Evolutionary conservation across 2,113 vertebrate species (phyloP), one percentile per base, ranked within the genome.

Genomic region (Nestor notabilis): DNA sequence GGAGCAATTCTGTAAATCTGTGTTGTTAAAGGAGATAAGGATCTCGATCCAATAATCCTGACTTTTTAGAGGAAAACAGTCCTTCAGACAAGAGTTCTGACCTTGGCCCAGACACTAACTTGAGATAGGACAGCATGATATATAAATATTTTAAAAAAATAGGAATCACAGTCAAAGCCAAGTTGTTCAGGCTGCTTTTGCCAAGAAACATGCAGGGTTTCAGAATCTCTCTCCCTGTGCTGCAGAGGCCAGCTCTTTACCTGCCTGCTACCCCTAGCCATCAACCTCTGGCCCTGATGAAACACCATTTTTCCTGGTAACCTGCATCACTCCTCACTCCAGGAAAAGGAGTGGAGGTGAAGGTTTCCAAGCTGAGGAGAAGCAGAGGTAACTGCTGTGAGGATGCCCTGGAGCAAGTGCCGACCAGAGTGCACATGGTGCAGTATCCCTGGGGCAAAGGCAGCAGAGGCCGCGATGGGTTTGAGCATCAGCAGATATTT

Each of bases 61-160:
- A 84, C 44, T 93, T 93, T 92, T 94, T 25, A 63, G 43, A 91
- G 65, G 76, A 95, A 96, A 94, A 90, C 29, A 82, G 65, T 56
- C 87, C 46, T 85, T 89, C 49, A 87, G 65, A 21, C 13, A 41
- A 84, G 12, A 56, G 18, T 29, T 81, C 55, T 52, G 64, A 78
- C 72, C 52, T 89, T 75, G 47, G n/a, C 41, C 33, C 52, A 79
- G 69, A 81, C 44, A 63, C n/a, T 77, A 74, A 52, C 39, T 75
- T 68, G 39, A 89, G 43, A 93, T 9, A 92, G 55, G 41, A 46
- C 29, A 83, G 35, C 35, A 35, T n/a, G 63, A 90, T 65, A 84
- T 4, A 63, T 33, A 81, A 72, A 41, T 89, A 13, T 64, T 89
- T 95, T 39, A 39, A 53, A 6, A 64, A 75, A 92, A 78, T 18